Evolutionary conservation across 2,888 invertebrate species (phyloP), one percentile per base, ranked within the genome.

Genomic region (Galeruca laticollis): DNA sequence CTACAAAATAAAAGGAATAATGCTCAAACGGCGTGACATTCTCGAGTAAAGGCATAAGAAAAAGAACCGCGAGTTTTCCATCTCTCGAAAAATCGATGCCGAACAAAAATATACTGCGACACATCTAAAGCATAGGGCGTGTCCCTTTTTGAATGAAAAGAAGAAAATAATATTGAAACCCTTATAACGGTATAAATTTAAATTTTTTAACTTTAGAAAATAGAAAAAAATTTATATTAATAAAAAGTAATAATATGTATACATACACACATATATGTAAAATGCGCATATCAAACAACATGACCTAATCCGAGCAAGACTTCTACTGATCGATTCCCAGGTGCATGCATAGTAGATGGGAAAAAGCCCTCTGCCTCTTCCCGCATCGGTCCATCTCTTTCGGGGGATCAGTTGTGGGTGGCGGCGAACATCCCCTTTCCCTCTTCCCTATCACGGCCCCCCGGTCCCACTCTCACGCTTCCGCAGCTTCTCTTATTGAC

Each of bases 401-500:
- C 56, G 66, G 60, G 67, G 13, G 49, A 43, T 35, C 15, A 51
- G 31, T 18, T 18, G 56, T 31, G 56, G 68, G 70, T 51, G 66
- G 60, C 54, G 67, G 59, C 64, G 52, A 62, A 64, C 62, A 40
- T 47, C 33, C 70, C 67, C 62, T 33, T 47, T 51, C 62, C 65
- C 33, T 51, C 37, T 43, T 5, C 68, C 56, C 56, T 20, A 49
- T 51, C 66, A 76, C 70, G 72, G 76, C 75, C 75, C 65, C 70
- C 73, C 75, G 79, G 79, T 78, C 78, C 79, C 78, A 78, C 80
- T 74, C 75, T 79, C 75, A 72, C 74, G 75, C 76, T 75, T 74
- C 78, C 78, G 68, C 78, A 81, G 81, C 82, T 81, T 79, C 77
- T 79, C 81, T 81, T 81, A 80, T 82, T 83, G 81, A 80, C 80